A percentile compares a stretch with the other conserved stretches of the same genome.
Conservation (phyloP, 2,797 vertebrate species). For the Hozukius guyotensis region DNA sequence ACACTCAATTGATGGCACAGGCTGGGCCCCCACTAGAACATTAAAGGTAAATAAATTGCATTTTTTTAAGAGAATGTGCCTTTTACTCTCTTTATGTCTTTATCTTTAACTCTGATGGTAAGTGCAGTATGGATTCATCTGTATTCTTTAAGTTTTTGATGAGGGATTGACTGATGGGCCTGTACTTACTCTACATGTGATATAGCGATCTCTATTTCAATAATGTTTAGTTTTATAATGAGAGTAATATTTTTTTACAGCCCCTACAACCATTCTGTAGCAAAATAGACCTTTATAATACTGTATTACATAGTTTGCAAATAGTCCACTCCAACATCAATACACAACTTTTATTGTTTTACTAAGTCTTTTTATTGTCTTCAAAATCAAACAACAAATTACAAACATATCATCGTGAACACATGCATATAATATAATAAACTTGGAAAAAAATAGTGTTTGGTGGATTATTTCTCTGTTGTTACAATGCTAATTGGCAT, state of each 20-base stretch:
- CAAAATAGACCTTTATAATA: not conserved
- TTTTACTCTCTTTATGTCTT: not conserved
- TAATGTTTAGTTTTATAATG: not conserved
- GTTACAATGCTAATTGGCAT: too few species aligned
- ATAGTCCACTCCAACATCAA: not conserved
- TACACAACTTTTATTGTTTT: not conserved
- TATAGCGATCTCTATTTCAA: not conserved
- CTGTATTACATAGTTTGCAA: not conserved
- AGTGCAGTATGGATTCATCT: not conserved
- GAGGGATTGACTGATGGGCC: not conserved
- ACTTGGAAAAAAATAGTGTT: too few species aligned
- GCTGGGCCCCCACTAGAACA: conserved; percentile 98
- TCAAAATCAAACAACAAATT: not conserved
- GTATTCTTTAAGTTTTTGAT: not conserved
- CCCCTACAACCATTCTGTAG: not conserved
- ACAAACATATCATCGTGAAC: not conserved
- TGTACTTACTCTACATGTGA: not conserved
- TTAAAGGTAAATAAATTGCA: conserved; percentile 87
- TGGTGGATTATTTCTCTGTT: too few species aligned
- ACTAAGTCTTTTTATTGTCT: too few species aligned
- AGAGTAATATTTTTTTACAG: not conserved
- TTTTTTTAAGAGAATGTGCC: not conserved
- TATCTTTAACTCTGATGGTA: not conserved
- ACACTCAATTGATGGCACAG: conserved; percentile 99
- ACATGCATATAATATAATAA: too few species aligned